Evolutionary conservation across 2,888 invertebrate species (phyloP).

Genomic region (Drosophila mimetica): DNA sequence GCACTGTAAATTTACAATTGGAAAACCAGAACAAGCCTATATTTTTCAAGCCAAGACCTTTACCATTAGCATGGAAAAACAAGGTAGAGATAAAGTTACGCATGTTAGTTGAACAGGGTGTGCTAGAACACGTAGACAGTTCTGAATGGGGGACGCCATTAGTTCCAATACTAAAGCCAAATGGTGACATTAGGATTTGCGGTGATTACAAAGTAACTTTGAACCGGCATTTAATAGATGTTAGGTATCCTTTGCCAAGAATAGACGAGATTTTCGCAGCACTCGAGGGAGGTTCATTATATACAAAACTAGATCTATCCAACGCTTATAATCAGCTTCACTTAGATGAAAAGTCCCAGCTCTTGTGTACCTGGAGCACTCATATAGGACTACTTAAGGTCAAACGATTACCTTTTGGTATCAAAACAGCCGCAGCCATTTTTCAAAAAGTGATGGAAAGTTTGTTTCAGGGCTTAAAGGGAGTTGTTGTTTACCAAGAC

Average conservation of each 20-base stretch:
- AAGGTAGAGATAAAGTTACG: neutral
- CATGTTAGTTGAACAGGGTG: neutral
- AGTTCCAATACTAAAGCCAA: no score
- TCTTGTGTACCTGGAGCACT: neutral
- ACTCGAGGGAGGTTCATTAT: no score
- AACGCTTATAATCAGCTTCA: no score
- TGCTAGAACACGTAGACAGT: neutral
- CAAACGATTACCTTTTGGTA: no score
- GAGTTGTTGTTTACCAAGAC: neutral
- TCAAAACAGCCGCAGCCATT: neutral
- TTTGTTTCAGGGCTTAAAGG: neutral
- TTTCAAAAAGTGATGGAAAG: neutral
- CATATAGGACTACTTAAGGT: neutral
- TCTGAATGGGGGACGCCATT: neutral
- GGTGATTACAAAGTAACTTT: neutral
- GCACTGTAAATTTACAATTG: neutral
- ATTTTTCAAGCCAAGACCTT: neutral
- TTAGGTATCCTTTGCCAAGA: no score
- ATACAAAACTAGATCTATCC: no score
- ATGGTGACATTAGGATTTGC: neutral
- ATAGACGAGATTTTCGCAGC: no score
- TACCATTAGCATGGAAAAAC: neutral
- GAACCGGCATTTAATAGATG: no score
- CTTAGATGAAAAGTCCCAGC: slow-evolving; percentile 6
- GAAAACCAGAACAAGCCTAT: neutral